Percentiles rank a stretch among this genome's conserved stretches.
phyloP scores from a whole-genome alignment of 2,113 vertebrate species.

The Myxocyprinus asiaticus region DNA sequence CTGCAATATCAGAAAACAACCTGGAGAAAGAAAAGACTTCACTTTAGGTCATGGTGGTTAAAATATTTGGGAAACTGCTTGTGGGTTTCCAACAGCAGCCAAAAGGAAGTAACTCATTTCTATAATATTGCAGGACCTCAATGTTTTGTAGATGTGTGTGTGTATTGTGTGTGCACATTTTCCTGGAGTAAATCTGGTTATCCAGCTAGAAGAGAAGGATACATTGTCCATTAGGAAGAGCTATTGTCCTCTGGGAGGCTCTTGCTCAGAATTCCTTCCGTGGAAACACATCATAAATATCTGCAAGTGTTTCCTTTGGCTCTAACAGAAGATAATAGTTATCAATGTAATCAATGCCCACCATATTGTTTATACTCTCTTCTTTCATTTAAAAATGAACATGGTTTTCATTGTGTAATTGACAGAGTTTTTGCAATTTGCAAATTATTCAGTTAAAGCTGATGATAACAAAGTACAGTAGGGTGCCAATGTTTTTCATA shows the following conservation, averaged over 20 bases:
- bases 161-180: constrained; percentile 17
- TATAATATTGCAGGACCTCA: constrained; percentile 7
- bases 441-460: background rate
- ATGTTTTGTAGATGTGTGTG: background rate
- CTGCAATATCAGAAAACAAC: constrained; percentile 38
- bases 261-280: constrained; percentile 46
- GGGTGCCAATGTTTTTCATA: too few species aligned
- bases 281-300: constrained; percentile 55
- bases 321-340: constrained; percentile 36
- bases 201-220: constrained; percentile 35
- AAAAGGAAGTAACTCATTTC: constrained; percentile 23
- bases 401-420: background rate
- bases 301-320: constrained; percentile 48
- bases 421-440: background rate
- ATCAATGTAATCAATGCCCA: constrained; percentile 36
- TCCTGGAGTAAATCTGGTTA: constrained; percentile 37
- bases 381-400: constrained; percentile 13
- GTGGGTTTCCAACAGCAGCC: constrained; percentile 9
- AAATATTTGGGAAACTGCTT: constrained; percentile 17
- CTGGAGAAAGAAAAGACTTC: constrained; percentile 20
- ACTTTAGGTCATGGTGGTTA: constrained; percentile 16
- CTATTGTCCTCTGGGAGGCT: constrained; percentile 44
- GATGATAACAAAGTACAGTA: too few species aligned
- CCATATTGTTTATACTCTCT: constrained; percentile 4
- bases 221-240: constrained; percentile 45